Conservation (phyloP, 1,140 invertebrate genomes). For the Drosophila virilis region DNA sequence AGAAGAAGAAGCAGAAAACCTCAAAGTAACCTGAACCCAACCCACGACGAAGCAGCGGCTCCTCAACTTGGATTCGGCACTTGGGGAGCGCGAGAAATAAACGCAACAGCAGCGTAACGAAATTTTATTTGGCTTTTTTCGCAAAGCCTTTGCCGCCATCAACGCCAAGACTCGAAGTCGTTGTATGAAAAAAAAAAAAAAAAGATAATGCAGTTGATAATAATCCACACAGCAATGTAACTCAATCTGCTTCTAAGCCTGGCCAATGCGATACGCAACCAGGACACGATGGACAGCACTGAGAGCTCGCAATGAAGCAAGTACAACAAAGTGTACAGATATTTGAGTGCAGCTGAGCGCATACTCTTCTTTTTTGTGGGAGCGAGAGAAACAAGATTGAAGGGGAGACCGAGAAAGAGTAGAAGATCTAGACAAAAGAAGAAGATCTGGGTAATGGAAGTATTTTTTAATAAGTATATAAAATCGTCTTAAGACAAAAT, state of each 20-base stretch:
- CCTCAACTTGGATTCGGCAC: slow-evolving; percentile 5
- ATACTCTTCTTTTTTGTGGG: slow-evolving; percentile 12
- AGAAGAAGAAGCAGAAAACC: slow-evolving; percentile 28
- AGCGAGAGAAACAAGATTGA: too few species aligned
- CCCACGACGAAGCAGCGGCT: slow-evolving; percentile 30
- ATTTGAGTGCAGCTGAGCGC: neutral
- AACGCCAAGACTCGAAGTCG: slow-evolving; percentile 36
- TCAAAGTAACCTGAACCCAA: slow-evolving; percentile 49
- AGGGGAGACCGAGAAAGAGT: too few species aligned
- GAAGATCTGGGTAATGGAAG: too few species aligned
- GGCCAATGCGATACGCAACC: slow-evolving; percentile 64
- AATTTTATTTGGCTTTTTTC: slow-evolving; percentile 74
- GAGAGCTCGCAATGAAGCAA: slow-evolving; percentile 17
- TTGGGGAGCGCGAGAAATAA: slow-evolving; percentile 32
- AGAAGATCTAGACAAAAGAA: too few species aligned
- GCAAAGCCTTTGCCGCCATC: slow-evolving; percentile 46
- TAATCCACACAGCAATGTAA: slow-evolving; percentile 81
- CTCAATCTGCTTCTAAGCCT: slow-evolving; percentile 78
- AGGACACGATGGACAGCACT: slow-evolving; percentile 47
- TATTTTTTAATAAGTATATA: too few species aligned
- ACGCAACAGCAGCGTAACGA: slow-evolving; percentile 71
- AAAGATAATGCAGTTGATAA: slow-evolving; percentile 79
- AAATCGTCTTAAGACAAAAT: too few species aligned
- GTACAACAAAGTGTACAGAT: neutral
- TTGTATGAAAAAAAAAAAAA: slow-evolving; percentile 12